These are phyloP conservation scores for Mesorhabditis spiculigera DNA, from an alignment of 2,888 invertebrate genomes.

Conservation along the genomic window DNA sequence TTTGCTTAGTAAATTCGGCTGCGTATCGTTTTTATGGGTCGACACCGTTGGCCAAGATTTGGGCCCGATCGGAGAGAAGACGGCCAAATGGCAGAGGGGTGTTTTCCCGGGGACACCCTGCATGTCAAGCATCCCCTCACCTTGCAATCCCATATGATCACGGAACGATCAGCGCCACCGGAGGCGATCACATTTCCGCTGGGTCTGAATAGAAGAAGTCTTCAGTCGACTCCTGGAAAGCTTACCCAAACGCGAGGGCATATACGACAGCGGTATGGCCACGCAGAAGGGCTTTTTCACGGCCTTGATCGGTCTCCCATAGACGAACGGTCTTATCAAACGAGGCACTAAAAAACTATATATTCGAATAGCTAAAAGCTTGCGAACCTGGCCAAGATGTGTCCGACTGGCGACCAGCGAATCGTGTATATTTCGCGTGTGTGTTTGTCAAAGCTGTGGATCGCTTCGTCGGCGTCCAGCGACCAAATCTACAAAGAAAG, in stretches of 20 bases:
- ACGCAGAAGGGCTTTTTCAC: conserved; percentile 91
- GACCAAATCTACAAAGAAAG: conserved; percentile 76
- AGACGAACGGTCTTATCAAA: conserved; percentile 95
- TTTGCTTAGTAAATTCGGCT: no score
- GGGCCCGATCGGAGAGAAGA: no score
- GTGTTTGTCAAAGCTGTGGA: conserved; percentile 72
- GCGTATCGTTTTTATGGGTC: no score
- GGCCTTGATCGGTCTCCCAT: conserved; percentile 92
- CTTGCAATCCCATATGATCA: conserved; percentile 95
- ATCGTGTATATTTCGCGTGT: conserved; percentile 98
- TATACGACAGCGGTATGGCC: conserved; percentile 93
- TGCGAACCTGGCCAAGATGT: conserved; percentile 76
- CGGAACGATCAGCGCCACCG: conserved; percentile 97
- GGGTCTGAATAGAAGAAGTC: conserved; percentile 68
- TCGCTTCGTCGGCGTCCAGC: conserved; percentile 86
- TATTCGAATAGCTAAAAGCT: no score
- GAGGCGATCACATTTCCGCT: conserved; percentile 95
- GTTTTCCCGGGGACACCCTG: no score
- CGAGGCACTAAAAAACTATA: conserved; percentile 73
- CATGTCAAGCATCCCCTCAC: conserved; percentile 57
- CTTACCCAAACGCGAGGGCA: conserved; percentile 57
- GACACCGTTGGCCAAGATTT: no score
- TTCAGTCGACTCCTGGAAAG: no score
- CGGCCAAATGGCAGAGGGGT: no score
- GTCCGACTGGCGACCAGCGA: conserved; percentile 96